phyloP scores from a whole-genome alignment of 1,140 invertebrate species.

The Brachionus manjavacas region DNA sequence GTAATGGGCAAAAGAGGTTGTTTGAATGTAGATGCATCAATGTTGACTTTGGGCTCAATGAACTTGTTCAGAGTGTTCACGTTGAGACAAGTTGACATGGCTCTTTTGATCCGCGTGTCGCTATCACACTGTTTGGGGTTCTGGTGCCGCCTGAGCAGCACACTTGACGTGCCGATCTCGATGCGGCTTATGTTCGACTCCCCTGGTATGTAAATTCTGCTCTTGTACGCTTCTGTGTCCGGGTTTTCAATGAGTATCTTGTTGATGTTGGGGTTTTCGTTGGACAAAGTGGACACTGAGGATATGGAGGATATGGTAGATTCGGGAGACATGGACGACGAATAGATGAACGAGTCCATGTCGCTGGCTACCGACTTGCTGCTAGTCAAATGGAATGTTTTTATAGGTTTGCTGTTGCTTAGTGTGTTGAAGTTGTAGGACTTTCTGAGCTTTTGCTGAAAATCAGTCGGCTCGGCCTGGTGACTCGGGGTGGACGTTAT shows the following conservation, averaged over 20 bases:
- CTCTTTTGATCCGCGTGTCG: not conserved
- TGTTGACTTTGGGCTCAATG: constrained; percentile 10
- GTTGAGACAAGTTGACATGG: constrained; percentile 13
- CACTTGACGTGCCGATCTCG: not conserved
- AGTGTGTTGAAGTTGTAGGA: constrained; percentile 24
- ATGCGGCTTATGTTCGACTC: not conserved
- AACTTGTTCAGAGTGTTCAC: constrained; percentile 9
- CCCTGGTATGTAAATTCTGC: not conserved
- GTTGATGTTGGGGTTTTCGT: not conserved
- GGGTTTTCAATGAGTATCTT: not conserved
- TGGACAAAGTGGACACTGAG: not conserved
- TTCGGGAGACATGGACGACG: not conserved
- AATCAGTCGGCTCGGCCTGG: not conserved
- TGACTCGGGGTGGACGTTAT: not conserved
- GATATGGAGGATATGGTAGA: not conserved
- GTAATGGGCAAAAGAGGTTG: not conserved
- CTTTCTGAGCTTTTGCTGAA: not conserved
- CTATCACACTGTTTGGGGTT: not conserved
- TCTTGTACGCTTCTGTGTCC: not conserved
- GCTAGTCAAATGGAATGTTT: constrained; percentile 17
- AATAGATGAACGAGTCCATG: not conserved
- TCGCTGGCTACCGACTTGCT: not conserved
- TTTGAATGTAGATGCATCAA: constrained; percentile 21
- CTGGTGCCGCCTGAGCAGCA: not conserved
- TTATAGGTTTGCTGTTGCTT: not conserved